A percentile compares a stretch with the other conserved stretches of the same genome.
phyloP scores from a whole-genome alignment of 2,797 vertebrate genomes.

The Aulostomus chinensis region DNA sequence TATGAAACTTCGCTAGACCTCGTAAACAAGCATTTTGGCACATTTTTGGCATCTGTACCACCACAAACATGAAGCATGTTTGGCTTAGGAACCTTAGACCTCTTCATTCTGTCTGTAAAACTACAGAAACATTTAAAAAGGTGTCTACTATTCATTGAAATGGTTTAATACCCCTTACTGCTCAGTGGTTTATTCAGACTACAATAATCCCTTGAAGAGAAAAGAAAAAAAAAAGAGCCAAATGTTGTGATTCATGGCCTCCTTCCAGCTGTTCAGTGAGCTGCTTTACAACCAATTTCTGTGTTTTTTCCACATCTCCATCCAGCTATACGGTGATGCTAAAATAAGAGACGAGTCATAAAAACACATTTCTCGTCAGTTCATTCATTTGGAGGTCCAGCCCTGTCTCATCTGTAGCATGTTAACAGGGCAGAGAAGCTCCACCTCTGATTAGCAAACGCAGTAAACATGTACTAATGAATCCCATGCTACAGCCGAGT shows the following conservation, averaged over 20 bases:
- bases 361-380: slow-evolving; percentile 59
- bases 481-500: slow-evolving; percentile 36
- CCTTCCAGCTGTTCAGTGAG: slow-evolving; percentile 31
- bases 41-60: not conserved
- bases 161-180: slow-evolving; percentile 27
- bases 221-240: slow-evolving; percentile 25
- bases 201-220: slow-evolving; percentile 16
- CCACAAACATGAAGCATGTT: not conserved
- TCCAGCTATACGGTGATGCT: slow-evolving; percentile 59
- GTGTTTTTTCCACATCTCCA: slow-evolving; percentile 60
- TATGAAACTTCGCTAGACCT: slow-evolving; percentile 17
- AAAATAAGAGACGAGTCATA: slow-evolving; percentile 68
- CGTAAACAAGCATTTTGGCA: slow-evolving; percentile 18
- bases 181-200: slow-evolving; percentile 15
- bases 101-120: slow-evolving; percentile 1
- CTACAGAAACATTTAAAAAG: too few species aligned
- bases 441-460: slow-evolving; percentile 53
- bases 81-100: not conserved
- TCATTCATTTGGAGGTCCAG: slow-evolving; percentile 36
- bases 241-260: slow-evolving; percentile 33
- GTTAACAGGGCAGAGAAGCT: slow-evolving; percentile 41
- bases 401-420: slow-evolving; percentile 51
- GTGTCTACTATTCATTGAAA: too few species aligned
- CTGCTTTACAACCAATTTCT: slow-evolving; percentile 30
- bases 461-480: slow-evolving; percentile 62